Evolutionary conservation across 2,113 vertebrate species (phyloP), one percentile per base, ranked within the genome.

Genomic region (Maccullochella peelii): DNA sequence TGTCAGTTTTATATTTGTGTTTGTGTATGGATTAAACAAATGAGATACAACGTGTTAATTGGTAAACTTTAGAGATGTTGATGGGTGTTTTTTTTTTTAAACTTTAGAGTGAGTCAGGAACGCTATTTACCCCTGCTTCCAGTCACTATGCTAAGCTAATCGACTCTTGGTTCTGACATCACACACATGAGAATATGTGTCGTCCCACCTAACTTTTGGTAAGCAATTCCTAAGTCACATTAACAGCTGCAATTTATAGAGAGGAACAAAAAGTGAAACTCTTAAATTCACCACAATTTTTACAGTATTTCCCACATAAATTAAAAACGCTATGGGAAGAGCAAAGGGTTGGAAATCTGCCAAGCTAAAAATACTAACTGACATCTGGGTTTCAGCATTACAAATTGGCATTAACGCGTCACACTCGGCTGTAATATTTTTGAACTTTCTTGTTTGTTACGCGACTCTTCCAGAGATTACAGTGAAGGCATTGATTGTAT

Each of bases 401-500:
- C 9, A 44, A 5, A 18, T 27, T 8, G 2, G 2, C 9, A 6
- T 30, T 7, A 49, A 30, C 10, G 0, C 12, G 10, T 20, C 11
- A 2, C 58, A 20, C 55, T 49, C 33, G 1, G 47, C 23, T 55
- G n/a, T 83, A 2, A 58, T 59, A 18, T 33, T 62, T 15, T 18
- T 49, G 11, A 30, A 27, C 27, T 25, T 49, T 44, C 11, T 52
- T 15, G 20, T 76, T 42, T 57, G 44, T 42, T 33, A 8, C 8
- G 8, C 16, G 75, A 30, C 30, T 78, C 79, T 54, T 75, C 75
- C 83, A 80, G 82, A 81, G 67, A 78, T 61, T 75, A 78, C 49
- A 59, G 47, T 6, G 58, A 67, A 91, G 23, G 21, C 58, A 72
- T 15, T 68, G 66, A 88, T 83, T 84, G 78, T 91, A 90, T 80